Percentiles rank a stretch among this genome's conserved stretches.
Conservation (phyloP, 2,888 invertebrate species). For the Thereva nobilitata region DNA sequence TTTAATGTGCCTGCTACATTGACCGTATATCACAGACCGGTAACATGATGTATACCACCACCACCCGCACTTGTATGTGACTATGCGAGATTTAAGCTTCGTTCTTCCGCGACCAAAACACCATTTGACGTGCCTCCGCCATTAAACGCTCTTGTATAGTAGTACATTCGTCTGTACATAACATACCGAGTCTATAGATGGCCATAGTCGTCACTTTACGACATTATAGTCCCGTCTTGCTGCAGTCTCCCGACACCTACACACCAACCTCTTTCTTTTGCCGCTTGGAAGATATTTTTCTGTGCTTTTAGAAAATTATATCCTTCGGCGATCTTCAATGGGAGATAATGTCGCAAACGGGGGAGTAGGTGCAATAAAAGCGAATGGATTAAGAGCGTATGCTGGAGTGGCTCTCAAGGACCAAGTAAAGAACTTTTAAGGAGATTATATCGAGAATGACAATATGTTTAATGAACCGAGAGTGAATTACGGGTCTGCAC, state of each 20-base stretch:
- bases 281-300: slow-evolving; percentile 1
- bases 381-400: slow-evolving; percentile 33
- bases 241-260: neutral
- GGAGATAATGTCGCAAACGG: slow-evolving; percentile 28
- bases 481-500: slow-evolving; percentile 33
- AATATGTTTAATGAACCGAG: slow-evolving; percentile 35
- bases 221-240: slow-evolving; percentile 1
- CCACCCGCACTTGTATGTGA: slow-evolving; percentile 15
- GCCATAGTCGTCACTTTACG: neutral
- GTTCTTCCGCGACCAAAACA: slow-evolving; percentile 10
- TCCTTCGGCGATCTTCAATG: slow-evolving; percentile 33
- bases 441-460: slow-evolving; percentile 34
- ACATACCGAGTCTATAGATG: neutral
- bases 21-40: slow-evolving; percentile 16
- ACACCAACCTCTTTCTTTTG: too few relatives aligned
- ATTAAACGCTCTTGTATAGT: slow-evolving; percentile 15
- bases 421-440: slow-evolving; percentile 33
- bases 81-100: neutral
- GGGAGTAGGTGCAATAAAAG: slow-evolving; percentile 29
- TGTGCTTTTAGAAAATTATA: slow-evolving; percentile 17
- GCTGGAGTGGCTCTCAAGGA: slow-evolving; percentile 15
- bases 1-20: slow-evolving; percentile 12
- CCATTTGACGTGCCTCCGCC: slow-evolving; percentile 2
- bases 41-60: slow-evolving; percentile 4
- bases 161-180: slow-evolving; percentile 6